phyloP scores from a whole-genome alignment of 1,140 invertebrate species.

The Eciton burchellii region DNA sequence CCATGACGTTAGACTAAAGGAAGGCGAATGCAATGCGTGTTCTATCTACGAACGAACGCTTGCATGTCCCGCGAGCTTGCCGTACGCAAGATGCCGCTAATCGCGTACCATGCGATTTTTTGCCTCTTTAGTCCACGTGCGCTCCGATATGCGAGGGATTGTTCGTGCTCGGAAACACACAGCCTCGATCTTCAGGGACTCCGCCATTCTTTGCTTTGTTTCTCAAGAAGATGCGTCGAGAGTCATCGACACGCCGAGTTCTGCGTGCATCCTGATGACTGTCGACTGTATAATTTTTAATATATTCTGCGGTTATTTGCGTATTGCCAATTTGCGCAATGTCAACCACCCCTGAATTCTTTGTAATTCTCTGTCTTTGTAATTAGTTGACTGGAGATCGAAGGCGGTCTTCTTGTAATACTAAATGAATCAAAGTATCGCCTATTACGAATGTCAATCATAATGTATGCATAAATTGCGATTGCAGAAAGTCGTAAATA shows the following conservation, averaged over 20 bases:
- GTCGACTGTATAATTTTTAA: background rate
- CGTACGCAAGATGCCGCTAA: background rate
- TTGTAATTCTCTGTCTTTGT: too few relatives aligned
- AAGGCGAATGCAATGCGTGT: conserved; percentile 32
- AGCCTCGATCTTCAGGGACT: background rate
- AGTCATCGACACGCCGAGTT: background rate
- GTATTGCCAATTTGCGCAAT: too few relatives aligned
- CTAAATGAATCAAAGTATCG: too few relatives aligned
- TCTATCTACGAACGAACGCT: conserved; percentile 13
- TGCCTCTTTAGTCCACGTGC: background rate
- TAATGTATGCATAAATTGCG: too few relatives aligned
- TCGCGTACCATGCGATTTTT: conserved; percentile 7
- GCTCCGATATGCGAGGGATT: conserved; percentile 3
- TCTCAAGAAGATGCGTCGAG: conserved; percentile 10
- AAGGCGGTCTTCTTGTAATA: too few relatives aligned
- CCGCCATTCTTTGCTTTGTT: conserved; percentile 3
- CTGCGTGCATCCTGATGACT: background rate
- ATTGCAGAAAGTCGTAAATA: too few relatives aligned
- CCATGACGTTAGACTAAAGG: conserved; percentile 1
- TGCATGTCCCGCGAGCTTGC: background rate
- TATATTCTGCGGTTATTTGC: too few relatives aligned
- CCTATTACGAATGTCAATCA: too few relatives aligned
- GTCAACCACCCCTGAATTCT: too few relatives aligned
- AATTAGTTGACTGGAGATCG: too few relatives aligned
- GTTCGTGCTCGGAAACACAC: conserved; percentile 38